Conservation (phyloP, 2,888 invertebrate genomes). For the Marronus borbonicus region DNA sequence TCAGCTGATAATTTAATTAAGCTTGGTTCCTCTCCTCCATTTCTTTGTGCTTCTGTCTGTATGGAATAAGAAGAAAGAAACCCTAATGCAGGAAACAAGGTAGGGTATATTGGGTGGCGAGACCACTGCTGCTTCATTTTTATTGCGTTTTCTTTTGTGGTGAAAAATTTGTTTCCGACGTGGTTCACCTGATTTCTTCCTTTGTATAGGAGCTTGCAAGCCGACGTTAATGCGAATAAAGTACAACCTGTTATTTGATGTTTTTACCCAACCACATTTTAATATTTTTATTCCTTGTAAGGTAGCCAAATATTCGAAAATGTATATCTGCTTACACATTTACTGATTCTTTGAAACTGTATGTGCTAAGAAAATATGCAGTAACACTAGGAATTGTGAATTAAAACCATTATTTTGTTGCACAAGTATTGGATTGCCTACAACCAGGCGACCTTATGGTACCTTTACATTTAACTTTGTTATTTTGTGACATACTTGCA, state of each 20-base stretch:
- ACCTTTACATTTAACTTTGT: too few relatives aligned
- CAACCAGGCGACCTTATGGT: too few relatives aligned
- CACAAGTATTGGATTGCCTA: too few relatives aligned
- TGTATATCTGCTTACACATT: too few relatives aligned
- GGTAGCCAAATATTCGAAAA: too few relatives aligned
- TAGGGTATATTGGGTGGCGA: neutral
- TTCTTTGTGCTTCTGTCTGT: conserved; percentile 63
- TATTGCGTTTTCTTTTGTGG: conserved; percentile 61
- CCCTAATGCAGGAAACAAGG: conserved; percentile 43
- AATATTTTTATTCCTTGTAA: too few relatives aligned
- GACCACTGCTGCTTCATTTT: conserved; percentile 61
- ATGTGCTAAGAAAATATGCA: too few relatives aligned
- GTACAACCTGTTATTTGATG: conserved; percentile 15
- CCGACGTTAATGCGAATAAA: conserved; percentile 1
- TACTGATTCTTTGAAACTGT: too few relatives aligned
- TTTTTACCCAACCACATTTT: neutral
- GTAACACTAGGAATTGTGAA: too few relatives aligned
- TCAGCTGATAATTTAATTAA: conserved; percentile 71
- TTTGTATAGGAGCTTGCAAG: conserved; percentile 52
- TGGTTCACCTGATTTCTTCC: conserved; percentile 62
- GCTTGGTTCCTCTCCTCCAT: conserved; percentile 66
- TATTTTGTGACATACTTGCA: too few relatives aligned
- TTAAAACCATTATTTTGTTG: too few relatives aligned
- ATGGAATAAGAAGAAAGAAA: conserved; percentile 64
- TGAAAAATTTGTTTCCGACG: conserved; percentile 60